phyloP scores from a whole-genome alignment of 2,888 invertebrate genomes.

The Leptinotarsa haldemani region DNA sequence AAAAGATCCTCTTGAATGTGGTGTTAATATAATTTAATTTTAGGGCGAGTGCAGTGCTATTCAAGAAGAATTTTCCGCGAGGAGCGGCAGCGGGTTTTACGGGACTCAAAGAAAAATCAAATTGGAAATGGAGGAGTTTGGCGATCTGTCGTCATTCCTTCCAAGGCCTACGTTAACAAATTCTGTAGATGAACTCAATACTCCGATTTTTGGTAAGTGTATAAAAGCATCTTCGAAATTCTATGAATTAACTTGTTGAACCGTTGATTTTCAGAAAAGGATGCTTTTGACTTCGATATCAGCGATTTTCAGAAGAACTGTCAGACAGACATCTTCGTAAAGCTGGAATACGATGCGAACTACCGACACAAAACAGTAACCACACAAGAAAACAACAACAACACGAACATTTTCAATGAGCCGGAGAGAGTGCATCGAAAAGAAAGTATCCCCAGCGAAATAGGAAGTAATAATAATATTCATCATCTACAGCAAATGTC shows the following conservation, averaged over 20 bases:
- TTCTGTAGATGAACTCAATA: slow-evolving; percentile 63
- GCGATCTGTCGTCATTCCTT: slow-evolving; percentile 73
- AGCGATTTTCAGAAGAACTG: slow-evolving; percentile 34
- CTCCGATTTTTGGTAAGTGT: slow-evolving; percentile 60
- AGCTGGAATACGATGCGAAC: slow-evolving; percentile 42
- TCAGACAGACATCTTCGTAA: slow-evolving; percentile 41
- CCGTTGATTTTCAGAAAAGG: slow-evolving; percentile 43
- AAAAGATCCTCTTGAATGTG: background rate
- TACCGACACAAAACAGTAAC: slow-evolving; percentile 25
- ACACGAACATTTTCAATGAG: slow-evolving; percentile 18
- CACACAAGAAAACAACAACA: slow-evolving; percentile 15
- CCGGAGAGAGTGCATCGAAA: slow-evolving; percentile 19
- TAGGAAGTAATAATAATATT: slow-evolving; percentile 28
- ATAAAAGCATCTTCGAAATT: background rate
- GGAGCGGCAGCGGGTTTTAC: slow-evolving; percentile 39
- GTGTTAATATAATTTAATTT: background rate
- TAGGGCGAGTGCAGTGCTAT: slow-evolving; percentile 41
- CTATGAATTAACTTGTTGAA: background rate
- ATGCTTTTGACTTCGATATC: slow-evolving; percentile 48
- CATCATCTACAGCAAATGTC: slow-evolving; percentile 18
- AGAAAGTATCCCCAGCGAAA: slow-evolving; percentile 27
- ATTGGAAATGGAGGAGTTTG: slow-evolving; percentile 75
- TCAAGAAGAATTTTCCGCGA: slow-evolving; percentile 40
- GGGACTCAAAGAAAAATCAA: slow-evolving; percentile 53
- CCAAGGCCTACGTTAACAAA: slow-evolving; percentile 62